Conservation (phyloP, 1,140 invertebrate species). For the Eumaeus atala region DNA sequence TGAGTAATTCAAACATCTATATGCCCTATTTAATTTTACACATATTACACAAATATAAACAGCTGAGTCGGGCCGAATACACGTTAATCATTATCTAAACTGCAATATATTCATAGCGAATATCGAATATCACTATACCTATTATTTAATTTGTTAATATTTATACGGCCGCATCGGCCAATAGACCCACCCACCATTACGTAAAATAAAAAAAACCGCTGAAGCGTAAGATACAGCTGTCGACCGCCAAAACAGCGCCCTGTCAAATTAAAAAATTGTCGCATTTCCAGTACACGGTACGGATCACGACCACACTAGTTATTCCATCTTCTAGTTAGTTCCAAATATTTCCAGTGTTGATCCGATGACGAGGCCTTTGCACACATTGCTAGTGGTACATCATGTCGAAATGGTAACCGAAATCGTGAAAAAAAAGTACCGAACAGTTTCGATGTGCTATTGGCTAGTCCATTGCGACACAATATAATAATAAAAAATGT, state of each 20-base stretch:
- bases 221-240: conserved; percentile 17
- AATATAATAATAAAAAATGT: conserved; percentile 41
- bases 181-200: conserved; percentile 25
- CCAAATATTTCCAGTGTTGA: conserved; percentile 42
- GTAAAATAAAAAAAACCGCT: conserved; percentile 20
- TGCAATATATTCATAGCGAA: conserved; percentile 24
- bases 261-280: conserved; percentile 20
- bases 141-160: conserved; percentile 26
- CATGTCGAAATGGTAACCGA: conserved; percentile 39
- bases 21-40: conserved; percentile 37
- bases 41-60: conserved; percentile 44
- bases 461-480: conserved; percentile 40
- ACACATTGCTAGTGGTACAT: conserved; percentile 64
- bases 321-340: conserved; percentile 20
- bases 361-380: conserved; percentile 64
- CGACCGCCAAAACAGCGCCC: conserved; percentile 16
- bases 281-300: neutral
- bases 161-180: conserved; percentile 12
- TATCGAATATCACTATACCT: conserved; percentile 28
- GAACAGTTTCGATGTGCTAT: conserved; percentile 7
- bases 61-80: conserved; percentile 17
- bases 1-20: conserved; percentile 33
- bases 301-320: conserved; percentile 15
- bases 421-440: conserved; percentile 8
- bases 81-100: conserved; percentile 25